Conservation (phyloP, 2,888 invertebrate genomes). For the Cheilosia soror region DNA sequence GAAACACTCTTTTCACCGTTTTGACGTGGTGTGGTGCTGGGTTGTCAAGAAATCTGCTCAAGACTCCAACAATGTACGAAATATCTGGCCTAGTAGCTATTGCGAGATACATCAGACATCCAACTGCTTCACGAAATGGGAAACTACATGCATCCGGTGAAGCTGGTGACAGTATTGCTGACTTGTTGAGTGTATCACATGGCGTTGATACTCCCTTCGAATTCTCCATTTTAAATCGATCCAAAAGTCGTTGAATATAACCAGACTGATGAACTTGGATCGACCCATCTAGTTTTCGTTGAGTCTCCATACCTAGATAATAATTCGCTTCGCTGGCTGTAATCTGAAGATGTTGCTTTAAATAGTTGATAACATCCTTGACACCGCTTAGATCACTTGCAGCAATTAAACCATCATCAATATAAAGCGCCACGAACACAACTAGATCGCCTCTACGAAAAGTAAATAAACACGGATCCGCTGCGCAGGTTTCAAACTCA, state of each 20-base stretch:
- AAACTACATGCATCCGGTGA: too few relatives aligned
- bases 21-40: conserved; percentile 20
- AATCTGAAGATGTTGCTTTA: conserved; percentile 4
- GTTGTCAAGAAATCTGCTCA: conserved; percentile 54
- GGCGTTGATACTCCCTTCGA: conserved; percentile 9
- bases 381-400: conserved; percentile 30
- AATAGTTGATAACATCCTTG: too few relatives aligned
- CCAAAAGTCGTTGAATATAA: conserved; percentile 49
- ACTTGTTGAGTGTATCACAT: too few relatives aligned
- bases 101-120: neutral
- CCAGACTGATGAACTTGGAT: conserved; percentile 43
- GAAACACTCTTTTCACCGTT: conserved; percentile 17
- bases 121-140: neutral
- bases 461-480: conserved; percentile 76
- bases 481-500: conserved; percentile 70
- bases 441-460: conserved; percentile 46
- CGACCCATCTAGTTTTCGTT: conserved; percentile 27
- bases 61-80: conserved; percentile 37
- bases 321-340: conserved; percentile 80
- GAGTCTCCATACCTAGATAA: conserved; percentile 76
- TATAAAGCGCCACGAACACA: conserved; percentile 69
- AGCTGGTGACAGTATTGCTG: too few relatives aligned
- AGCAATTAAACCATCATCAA: conserved; percentile 76
- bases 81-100: conserved; percentile 47
- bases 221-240: conserved; percentile 56